Conservation (phyloP, 2,888 invertebrate species). For the Philaethria dido region DNA sequence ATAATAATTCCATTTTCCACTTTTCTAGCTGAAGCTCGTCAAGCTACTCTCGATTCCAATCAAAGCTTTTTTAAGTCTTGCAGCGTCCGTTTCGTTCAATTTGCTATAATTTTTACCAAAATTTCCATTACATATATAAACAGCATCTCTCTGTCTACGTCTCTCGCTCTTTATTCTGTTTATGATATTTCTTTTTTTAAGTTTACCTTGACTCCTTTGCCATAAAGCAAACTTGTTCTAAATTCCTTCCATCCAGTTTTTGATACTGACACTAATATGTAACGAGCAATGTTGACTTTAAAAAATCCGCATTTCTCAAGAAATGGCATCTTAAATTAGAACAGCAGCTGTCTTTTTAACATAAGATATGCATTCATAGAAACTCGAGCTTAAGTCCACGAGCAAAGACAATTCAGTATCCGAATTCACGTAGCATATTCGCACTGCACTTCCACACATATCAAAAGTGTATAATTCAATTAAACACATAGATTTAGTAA, state of each 20-base stretch:
- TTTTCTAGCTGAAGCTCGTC: not conserved
- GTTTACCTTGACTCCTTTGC: not conserved
- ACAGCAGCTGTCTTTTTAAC: not conserved
- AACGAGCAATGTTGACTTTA: not conserved
- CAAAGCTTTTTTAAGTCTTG: not conserved
- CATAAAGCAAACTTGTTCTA: no score
- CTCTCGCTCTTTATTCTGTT: not conserved
- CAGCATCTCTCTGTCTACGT: not conserved
- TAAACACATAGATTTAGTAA: slow-evolving; percentile 29
- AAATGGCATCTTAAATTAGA: not conserved
- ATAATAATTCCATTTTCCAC: not conserved
- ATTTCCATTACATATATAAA: not conserved
- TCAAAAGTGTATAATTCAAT: slow-evolving; percentile 27
- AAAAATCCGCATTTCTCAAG: not conserved
- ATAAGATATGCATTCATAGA: not conserved
- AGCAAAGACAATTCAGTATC: no score
- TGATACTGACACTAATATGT: not conserved
- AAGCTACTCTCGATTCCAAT: not conserved
- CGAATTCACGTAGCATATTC: not conserved
- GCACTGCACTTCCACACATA: slow-evolving; percentile 18
- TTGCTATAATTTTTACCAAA: no score
- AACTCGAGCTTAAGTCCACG: not conserved
- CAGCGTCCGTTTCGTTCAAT: not conserved
- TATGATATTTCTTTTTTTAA: not conserved
- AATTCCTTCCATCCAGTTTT: no score